Evolutionary conservation across 2,797 vertebrate genomes (phyloP), one percentile per base, ranked within the genome.

Genomic region (Oreochromis mossambicus): DNA sequence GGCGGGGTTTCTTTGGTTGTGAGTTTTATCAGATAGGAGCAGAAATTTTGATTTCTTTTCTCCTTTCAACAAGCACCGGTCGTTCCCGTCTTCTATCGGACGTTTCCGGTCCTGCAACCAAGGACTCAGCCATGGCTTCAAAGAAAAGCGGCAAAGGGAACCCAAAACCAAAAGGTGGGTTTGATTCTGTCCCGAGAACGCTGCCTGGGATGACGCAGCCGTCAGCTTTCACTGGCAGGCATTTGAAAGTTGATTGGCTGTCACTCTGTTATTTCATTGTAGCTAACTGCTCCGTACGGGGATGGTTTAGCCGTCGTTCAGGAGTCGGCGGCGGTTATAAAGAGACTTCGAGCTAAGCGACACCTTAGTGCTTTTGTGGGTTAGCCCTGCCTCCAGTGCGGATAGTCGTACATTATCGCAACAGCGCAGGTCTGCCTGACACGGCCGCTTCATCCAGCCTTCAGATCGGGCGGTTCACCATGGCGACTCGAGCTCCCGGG

Each of bases 121-220:
- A 41, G 81, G 15, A 24, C 3, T 41, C 24, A 78, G 32, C 70
- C 80, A 97, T 96, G 96, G 92, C 94, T 63, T 78, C 92, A 19
- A 96, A 96, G 94, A 97, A 94, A 89, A 92, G 56, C 81, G 4
- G 89, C 1, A 95, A 94, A 79, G 73, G 61, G 51, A 78, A 88
- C 29, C 56, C 24, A 0, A 96, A 95, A 87, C 2, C 87, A 29
- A 96, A 95, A 96, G 96, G 96, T 96, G 38, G 24, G 94, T 93
- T 58, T 48, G 8, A 2, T 63, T 15, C 10, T 82, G 5, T 51
- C n/a, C 1, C 13, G 15, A 9, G 14, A 43, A 58, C 56, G 24
- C 77, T 50, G 79, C 75, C 73, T 56, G 29, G 61, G 61, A 9
- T 66, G 87, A 70, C 82, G 83, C 77, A 84, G 81, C 84, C 46